Base-by-base conservation (phyloP, 2,113 vertebrate genomes). In the Loxodonta africana region DNA sequence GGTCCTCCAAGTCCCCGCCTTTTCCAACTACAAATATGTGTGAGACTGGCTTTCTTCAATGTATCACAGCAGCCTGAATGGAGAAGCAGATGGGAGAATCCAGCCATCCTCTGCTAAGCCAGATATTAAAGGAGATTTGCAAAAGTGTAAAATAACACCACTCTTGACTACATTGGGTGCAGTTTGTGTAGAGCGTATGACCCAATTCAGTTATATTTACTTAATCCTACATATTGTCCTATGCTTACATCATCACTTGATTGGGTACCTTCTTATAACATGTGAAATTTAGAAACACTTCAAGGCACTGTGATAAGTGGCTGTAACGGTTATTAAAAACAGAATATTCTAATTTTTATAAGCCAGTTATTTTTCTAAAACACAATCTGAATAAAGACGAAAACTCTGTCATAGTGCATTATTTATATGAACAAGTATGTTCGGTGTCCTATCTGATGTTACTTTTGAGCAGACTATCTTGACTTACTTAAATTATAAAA, bases 401-500 rank as follows among this genome's bases (percentile, higher is more conserved):
- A 91, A 88, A 88, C 26, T 53, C 63, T 87, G 90, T 15, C 14
- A 33, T 7, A 77, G 44, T 53, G 12, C 57, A 76, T 80, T 83
- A 37, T 8, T 69, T 90, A 76, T 37, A 78, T 41, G 71, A 74
- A 77, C 77, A 53, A 90, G 26, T 82, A 17, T 30, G 30, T 89
- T 83, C 73, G 82, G 48, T 10, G 30, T 71, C 30, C 82, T 73
- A 2, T 60, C 37, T 60, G 65, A 84, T 95, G 23, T 67, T 96
- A 87, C 77, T 94, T 96, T 94, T 65, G 28, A 60, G n/a, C 82
- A 93, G 81, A 73, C 20, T 30, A 74, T 95, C 37, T 90, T 96
- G 48, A 93, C 69, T 83, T 86, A 51, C 37, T 82, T 96, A 81
- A 71, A 63, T 91, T 96, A 94, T 65, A 91, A 92, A 95, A 95